These are phyloP conservation scores for Reinhardtius hippoglossoides DNA, from an alignment of 2,113 vertebrate species.

Conservation along the genomic window DNA sequence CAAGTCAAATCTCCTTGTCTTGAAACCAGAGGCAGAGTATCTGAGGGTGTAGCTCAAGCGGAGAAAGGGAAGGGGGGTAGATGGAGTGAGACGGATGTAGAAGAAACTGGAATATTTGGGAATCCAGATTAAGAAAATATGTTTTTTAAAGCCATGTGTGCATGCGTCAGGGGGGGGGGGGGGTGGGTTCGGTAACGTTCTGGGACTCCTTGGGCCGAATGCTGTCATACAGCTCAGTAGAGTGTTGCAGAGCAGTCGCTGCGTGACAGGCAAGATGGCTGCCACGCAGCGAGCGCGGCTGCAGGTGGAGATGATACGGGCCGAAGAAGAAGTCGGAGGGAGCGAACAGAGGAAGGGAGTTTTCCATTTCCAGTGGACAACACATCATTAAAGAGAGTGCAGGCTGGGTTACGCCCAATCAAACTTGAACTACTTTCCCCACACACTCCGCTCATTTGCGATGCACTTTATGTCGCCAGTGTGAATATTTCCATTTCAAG, in stretches of 20 bases:
- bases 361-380: slow-evolving; percentile 45
- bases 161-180: slow-evolving; percentile 5
- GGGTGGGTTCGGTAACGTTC: slow-evolving; percentile 33
- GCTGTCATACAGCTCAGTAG: slow-evolving; percentile 64
- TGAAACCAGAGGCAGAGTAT: slow-evolving; percentile 57
- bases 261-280: slow-evolving; percentile 61
- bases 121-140: slow-evolving; percentile 31
- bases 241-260: slow-evolving; percentile 72
- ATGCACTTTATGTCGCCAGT: slow-evolving; percentile 54
- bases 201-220: slow-evolving; percentile 54
- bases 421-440: slow-evolving; percentile 64
- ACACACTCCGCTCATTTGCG: slow-evolving; percentile 39
- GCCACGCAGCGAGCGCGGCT: slow-evolving; percentile 10
- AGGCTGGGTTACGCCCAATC: slow-evolving; percentile 51
- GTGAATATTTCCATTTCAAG: slow-evolving; percentile 66
- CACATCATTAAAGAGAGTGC: slow-evolving; percentile 60
- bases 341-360: slow-evolving; percentile 1
- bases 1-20: slow-evolving; percentile 69
- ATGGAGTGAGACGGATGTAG: slow-evolving; percentile 23
- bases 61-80: neutral
- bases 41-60: slow-evolving; percentile 18
- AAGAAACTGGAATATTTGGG: slow-evolving; percentile 52
- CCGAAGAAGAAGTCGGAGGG: no score
- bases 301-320: neutral
- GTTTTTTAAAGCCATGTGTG: slow-evolving; percentile 23